Percentiles rank a stretch among this genome's conserved stretches.
These are phyloP conservation scores for Eucera pruinosa DNA, from an alignment of 2,888 invertebrate species.

Conservation along the genomic window DNA sequence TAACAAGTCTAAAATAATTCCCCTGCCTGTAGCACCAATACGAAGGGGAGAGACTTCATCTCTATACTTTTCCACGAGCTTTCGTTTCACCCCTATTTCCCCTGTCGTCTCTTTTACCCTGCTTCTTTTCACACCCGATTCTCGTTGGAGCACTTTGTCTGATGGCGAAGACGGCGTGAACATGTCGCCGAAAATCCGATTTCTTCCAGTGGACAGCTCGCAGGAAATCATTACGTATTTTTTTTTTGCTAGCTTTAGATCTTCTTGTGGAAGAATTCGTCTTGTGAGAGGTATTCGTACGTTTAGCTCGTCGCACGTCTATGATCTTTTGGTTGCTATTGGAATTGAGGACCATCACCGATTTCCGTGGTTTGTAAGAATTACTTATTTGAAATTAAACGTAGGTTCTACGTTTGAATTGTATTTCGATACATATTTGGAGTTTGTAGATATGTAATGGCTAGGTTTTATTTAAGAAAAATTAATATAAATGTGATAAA, in stretches of 20 bases:
- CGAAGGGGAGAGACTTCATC: conserved; percentile 14
- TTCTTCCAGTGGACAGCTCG: conserved; percentile 38
- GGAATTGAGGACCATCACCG: background rate
- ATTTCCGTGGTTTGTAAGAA: too few relatives aligned
- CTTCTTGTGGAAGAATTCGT: background rate
- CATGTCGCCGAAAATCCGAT: conserved; percentile 65
- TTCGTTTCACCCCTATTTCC: conserved; percentile 17
- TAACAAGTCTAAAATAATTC: conserved; percentile 76
- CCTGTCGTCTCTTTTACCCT: background rate
- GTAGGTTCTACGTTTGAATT: too few relatives aligned
- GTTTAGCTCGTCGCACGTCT: too few relatives aligned
- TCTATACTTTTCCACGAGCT: conserved; percentile 30
- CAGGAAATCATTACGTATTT: conserved; percentile 24
- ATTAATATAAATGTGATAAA: too few relatives aligned
- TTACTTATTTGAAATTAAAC: too few relatives aligned
- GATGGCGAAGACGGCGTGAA: conserved; percentile 46
- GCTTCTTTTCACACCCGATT: conserved; percentile 11
- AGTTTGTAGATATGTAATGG: too few relatives aligned
- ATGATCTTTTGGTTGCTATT: background rate
- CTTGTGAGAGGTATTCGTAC: background rate
- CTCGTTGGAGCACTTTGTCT: conserved; percentile 59
- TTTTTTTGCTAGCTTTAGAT: background rate
- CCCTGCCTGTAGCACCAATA: conserved; percentile 29
- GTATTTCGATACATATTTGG: too few relatives aligned
- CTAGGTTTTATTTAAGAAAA: too few relatives aligned